Evolutionary conservation across 2,113 vertebrate genomes (phyloP), one percentile per base, ranked within the genome.

Genomic region (Petrocephalus microphthalmus): DNA sequence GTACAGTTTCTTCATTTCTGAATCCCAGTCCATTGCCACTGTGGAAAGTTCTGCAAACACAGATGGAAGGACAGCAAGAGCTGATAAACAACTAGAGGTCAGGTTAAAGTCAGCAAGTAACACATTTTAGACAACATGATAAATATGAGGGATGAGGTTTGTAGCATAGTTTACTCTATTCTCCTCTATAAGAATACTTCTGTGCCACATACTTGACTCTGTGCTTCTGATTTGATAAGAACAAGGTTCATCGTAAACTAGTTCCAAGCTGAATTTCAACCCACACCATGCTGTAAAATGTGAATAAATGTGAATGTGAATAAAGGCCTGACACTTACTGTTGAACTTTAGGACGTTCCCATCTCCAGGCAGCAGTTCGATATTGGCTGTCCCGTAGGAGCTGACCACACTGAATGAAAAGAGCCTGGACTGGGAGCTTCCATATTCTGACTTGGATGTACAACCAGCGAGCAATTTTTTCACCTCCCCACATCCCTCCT

Each of bases 391-490:
- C 84, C 98, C 98, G 0, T 97, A 98, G 7, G 97, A 96, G 95
- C 98, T 99, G 89, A 99, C 97, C 1, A 98, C 94, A 91, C 96
- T 98, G 90, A 99, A 99, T 57, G 95, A 96, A 88, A 99, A 99
- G 88, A 98, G 94, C 85, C 93, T 96, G 56, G 93, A 93, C 19
- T 91, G 93, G n/a, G 93, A 90, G 22, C 92, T 91, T 82, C 89
- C 33, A 78, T 42, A 17, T 42, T 89, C 45, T 51, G 33, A 33
- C 89, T 94, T 95, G 25, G 90, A 88, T 0, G 53, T 0, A 3
- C 89, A 88, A 85, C 91, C 91, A 37, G 92, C 90, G 0, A 91
- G 91, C 51, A 96, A 95, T 47, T 94, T 96, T 37, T 94, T 94
- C 90, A 95, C 91, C 0, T 92, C 89, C 47, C 56, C 82, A 0